Base-by-base conservation (phyloP, 1,140 invertebrate genomes). In the Eubasilissa regina region DNA sequence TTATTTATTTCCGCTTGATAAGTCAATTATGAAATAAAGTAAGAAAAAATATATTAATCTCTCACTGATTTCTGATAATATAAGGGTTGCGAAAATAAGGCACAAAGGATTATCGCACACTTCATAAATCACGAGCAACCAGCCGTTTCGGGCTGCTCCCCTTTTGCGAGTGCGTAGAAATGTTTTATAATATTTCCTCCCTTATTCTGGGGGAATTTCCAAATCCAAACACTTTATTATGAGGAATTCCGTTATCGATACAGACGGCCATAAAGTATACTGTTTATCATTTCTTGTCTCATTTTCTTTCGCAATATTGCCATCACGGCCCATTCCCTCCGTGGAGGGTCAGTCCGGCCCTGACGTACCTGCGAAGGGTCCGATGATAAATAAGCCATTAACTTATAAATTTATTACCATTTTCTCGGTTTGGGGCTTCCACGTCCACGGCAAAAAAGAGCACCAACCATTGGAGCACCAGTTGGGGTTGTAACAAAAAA, bases 371-470 rank as follows among this genome's bases (percentile, higher is more conserved):
- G 60, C 21, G n/a, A 58, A 56, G 45, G 35, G 13, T 8, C 73
- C 58, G 64, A 76, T 80, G 78, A 76, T 80, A 80, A 80, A 76
- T 80, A 80, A 66, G 62, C 62, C 44, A 80, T 80, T 80, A 70
- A 76, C 62, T 76, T 58, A 76, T 80, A 80, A 76, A 75, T 76
- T 80, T 80, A 80, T 72, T 76, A 80, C 72, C 48, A 44, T 56
- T 70, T 70, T 58, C 43, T 15, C 11, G 53, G 58, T 70, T 79
- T 75, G 48, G 44, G 21, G 53, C 15, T 8, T 44, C 11, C 43
- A 6, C 35, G 43, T 12, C 43, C 43, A 10, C 10, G 44, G 45
- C 1, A 15, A 70, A 70, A 53, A 70, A 62, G 25, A 62, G 15
- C 25, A 3, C 3, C 11, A 3, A n/a, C 11, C 25, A 21, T 13